phyloP scores from a whole-genome alignment of 1,140 invertebrate species.

The Scaptomyza montana region DNA sequence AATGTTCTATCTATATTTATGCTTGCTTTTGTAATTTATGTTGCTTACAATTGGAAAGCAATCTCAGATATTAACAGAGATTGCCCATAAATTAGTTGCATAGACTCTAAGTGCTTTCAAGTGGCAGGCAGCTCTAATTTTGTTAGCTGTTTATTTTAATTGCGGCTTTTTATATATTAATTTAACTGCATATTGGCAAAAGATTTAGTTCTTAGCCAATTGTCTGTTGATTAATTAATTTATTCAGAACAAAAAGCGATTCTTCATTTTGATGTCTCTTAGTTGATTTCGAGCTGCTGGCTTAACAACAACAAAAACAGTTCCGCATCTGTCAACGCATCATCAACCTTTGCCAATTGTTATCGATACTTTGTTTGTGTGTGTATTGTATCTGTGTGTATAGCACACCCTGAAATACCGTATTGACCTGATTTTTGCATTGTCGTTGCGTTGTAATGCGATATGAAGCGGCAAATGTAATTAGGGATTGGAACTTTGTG shows the following conservation, averaged over 20 bases:
- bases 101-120: slow-evolving; percentile 12
- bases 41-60: slow-evolving; percentile 2
- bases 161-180: neutral
- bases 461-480: slow-evolving; percentile 23
- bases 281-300: no score
- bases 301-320: slow-evolving; percentile 15
- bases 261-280: no score
- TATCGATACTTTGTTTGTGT: slow-evolving; percentile 41
- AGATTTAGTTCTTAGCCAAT: no score
- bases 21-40: slow-evolving; percentile 32
- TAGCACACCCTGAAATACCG: slow-evolving; percentile 64
- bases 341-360: slow-evolving; percentile 46
- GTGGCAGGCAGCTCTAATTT: slow-evolving; percentile 7
- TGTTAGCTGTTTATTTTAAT: slow-evolving; percentile 17
- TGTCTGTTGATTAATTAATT: no score
- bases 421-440: slow-evolving; percentile 76
- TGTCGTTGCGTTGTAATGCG: slow-evolving; percentile 52
- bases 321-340: slow-evolving; percentile 40
- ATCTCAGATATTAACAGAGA: neutral
- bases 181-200: no score
- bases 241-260: neutral
- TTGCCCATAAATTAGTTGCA: slow-evolving; percentile 17
- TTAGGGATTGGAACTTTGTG: slow-evolving; percentile 26
- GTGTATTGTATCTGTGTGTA: neutral
- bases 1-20: slow-evolving; percentile 35